Evolutionary conservation across 1,140 invertebrate genomes (phyloP).

Genomic region (Delia radicum): DNA sequence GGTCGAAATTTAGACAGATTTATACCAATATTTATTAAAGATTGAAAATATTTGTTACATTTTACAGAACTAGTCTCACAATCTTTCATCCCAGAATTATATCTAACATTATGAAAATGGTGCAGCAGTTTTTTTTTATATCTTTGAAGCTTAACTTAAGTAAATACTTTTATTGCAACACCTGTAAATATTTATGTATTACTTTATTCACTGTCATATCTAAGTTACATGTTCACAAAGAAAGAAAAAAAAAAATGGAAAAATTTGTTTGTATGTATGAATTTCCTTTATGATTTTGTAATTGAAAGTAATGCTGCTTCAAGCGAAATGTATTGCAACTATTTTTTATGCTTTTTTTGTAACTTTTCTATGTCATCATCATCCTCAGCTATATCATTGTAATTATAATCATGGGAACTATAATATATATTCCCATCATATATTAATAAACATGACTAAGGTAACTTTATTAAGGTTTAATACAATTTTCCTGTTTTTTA

Average conservation of each 20-base stretch:
- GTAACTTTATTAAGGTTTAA: background rate
- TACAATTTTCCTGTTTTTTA: background rate
- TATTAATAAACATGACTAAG: background rate
- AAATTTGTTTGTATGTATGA: background rate
- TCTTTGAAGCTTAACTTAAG: too few species aligned
- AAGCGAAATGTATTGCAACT: too few species aligned
- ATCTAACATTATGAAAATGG: too few species aligned
- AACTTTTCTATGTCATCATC: background rate
- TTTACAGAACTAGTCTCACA: too few species aligned
- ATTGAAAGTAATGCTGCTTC: background rate
- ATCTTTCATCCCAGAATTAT: too few species aligned
- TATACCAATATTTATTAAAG: too few species aligned
- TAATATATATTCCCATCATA: background rate
- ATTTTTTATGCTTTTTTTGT: background rate
- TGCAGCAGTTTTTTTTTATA: too few species aligned
- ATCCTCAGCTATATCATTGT: background rate
- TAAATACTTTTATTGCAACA: too few species aligned
- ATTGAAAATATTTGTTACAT: too few species aligned
- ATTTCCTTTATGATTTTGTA: background rate
- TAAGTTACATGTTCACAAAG: background rate
- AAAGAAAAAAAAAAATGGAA: background rate
- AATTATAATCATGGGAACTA: background rate
- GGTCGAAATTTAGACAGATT: too few species aligned
- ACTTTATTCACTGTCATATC: too few species aligned
- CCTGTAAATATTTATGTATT: too few species aligned